Conservation (phyloP, 2,113 vertebrate genomes). For the Cnemophilus loriae region DNA sequence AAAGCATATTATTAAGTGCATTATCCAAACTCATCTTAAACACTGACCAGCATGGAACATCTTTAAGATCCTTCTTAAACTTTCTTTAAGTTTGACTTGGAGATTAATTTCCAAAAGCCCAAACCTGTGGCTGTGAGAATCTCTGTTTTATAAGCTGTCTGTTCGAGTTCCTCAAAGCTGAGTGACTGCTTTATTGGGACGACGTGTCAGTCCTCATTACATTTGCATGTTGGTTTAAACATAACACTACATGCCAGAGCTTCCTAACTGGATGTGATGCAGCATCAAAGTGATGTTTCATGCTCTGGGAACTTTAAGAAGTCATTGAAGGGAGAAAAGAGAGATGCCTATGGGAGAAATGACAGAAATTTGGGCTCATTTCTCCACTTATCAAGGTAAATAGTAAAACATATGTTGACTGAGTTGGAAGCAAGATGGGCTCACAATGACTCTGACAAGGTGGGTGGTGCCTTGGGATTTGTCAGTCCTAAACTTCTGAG, state of each 20-base stretch:
- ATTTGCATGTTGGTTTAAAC: slow-evolving; percentile 56
- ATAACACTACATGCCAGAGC: slow-evolving; percentile 27
- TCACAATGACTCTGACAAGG: background rate
- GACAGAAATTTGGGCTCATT: slow-evolving; percentile 18
- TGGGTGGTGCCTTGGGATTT: background rate
- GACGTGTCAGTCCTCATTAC: slow-evolving; percentile 48
- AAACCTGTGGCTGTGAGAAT: slow-evolving; percentile 16
- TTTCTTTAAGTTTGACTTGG: background rate
- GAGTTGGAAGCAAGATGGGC: background rate
- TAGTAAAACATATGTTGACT: background rate
- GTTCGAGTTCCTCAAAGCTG: background rate
- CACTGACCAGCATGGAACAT: background rate
- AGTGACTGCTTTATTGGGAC: slow-evolving; percentile 48
- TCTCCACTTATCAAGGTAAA: slow-evolving; percentile 3
- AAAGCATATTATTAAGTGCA: fast-evolving
- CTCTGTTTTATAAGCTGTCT: slow-evolving; percentile 33
- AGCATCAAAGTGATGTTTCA: slow-evolving; percentile 68
- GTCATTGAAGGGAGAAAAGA: slow-evolving; percentile 43
- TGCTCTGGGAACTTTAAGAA: slow-evolving; percentile 50
- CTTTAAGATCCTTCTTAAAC: background rate
- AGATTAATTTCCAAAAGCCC: background rate
- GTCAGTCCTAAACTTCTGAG: background rate
- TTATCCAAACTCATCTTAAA: background rate
- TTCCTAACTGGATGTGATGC: slow-evolving; percentile 59
- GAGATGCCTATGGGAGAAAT: slow-evolving; percentile 2